Base-by-base conservation (phyloP, 2,113 vertebrate genomes). In the Hemibagrus wyckioides region DNA sequence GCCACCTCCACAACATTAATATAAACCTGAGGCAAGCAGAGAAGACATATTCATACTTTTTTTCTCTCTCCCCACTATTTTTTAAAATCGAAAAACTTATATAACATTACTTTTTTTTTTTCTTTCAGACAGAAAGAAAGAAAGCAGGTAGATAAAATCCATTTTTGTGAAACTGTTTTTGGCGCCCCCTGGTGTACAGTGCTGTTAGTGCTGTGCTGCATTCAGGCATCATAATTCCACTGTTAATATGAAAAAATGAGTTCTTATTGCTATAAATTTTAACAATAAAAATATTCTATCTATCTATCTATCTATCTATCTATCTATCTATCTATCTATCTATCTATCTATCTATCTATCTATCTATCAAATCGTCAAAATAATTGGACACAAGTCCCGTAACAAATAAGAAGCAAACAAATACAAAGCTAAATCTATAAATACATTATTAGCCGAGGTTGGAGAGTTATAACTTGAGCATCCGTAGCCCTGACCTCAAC, bases 301-400 rank as follows among this genome's bases (percentile, higher is more conserved):
- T 69, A 69, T 69, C 67, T 69, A 36, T 69, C 67, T 28, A 48
- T 48, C 39, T 48, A 23, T 48, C 73, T 76, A 15, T 50, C 25
- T 50, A 50, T 76, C 75, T 77, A 52, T 77, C 75, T 44, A 48
- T 75, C 39, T 28, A 48, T 75, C 69, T 41, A 71, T 75, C 23
- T 50, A 76, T 48, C 23, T n/a, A n/a, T 28, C 25, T 48, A n/a
- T 76, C 73, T 48, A 48, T 76, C 69, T 73, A 73, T 76, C 36
- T 71, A 71, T 23, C 33, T 39, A 41, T 3, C 44, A 77, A 50
- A 77, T 15, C 6, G 5, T 23, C 8, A 77, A 77, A 77, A 21
- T 25, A 44, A 25, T 44, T 11, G 23, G 69, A 75, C 39, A 41
- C 1, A 23, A 4, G 7, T 7, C 8, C 23, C 28, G 14, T 7